A percentile compares a stretch with the other conserved stretches of the same genome.
These are phyloP conservation scores for Chrysomela aeneicollis DNA, from an alignment of 2,888 invertebrate genomes.

Conservation along the genomic window DNA sequence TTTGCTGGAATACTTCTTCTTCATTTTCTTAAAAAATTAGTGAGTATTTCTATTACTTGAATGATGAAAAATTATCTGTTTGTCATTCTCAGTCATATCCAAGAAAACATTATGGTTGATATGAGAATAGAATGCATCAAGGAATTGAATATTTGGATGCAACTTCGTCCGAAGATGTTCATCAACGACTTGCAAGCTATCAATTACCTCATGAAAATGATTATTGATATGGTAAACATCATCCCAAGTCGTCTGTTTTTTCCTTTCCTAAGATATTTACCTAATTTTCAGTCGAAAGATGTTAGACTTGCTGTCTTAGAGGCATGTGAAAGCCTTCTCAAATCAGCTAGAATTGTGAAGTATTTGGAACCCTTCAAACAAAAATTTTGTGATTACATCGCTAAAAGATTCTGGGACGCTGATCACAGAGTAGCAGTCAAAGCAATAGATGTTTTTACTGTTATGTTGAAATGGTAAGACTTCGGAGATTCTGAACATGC, in stretches of 20 bases:
- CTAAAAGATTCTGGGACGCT: constrained; percentile 31
- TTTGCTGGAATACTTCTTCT: constrained; percentile 25
- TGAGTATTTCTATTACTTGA: constrained; percentile 8
- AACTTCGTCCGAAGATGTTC: constrained; percentile 31
- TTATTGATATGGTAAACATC: constrained; percentile 27
- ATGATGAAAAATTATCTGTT: constrained; percentile 1
- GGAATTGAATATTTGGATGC: constrained; percentile 30
- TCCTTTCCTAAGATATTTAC: no score
- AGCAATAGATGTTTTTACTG: constrained; percentile 28
- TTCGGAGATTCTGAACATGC: no score
- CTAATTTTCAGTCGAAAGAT: constrained; percentile 30
- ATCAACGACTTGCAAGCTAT: constrained; percentile 24
- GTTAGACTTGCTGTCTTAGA: constrained; percentile 28
- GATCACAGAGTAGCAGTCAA: constrained; percentile 25
- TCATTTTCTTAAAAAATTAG: constrained; percentile 31
- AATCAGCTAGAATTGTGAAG: constrained; percentile 12
- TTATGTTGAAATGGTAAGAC: constrained; percentile 26
- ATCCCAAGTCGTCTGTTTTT: no score
- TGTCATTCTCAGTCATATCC: constrained; percentile 25
- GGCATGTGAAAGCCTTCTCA: constrained; percentile 23
- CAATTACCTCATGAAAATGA: constrained; percentile 23
- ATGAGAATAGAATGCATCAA: constrained; percentile 32
- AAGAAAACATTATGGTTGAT: constrained; percentile 16
- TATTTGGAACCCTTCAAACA: constrained; percentile 12
- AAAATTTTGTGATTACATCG: constrained; percentile 18